phyloP scores from a whole-genome alignment of 23 tunicate species.

The Ascidia mentula region DNA sequence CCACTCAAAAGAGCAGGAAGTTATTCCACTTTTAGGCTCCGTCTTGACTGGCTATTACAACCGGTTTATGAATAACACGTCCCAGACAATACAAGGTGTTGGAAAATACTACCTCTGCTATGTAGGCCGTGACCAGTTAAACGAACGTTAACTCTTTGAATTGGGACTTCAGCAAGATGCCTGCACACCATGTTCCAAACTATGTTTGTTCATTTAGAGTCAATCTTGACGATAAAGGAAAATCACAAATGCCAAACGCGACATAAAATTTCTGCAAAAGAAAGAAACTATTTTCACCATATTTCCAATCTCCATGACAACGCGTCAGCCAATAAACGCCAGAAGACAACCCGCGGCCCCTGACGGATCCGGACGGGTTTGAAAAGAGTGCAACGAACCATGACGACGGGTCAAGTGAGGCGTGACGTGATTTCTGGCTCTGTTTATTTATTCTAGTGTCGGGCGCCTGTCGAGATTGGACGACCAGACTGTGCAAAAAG shows the following conservation, averaged over 20 bases:
- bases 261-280: neutral
- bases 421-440: neutral
- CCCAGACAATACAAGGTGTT: neutral
- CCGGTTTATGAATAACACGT: no score
- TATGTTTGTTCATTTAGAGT: no score
- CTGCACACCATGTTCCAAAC: no score
- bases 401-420: neutral
- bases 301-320: neutral
- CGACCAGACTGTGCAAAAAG: neutral
- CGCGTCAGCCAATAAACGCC: neutral
- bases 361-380: neutral
- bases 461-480: neutral
- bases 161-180: no score
- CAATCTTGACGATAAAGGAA: no score
- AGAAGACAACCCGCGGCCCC: neutral
- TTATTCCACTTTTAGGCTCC: no score
- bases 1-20: no score
- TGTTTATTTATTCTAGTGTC: neutral
- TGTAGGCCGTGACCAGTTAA: no score
- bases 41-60: no score
- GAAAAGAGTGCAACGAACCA: neutral
- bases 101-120: no score
- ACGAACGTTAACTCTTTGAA: no score
- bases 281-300: neutral
- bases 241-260: neutral